Conservation (phyloP, 1,140 invertebrate species). For the Brachionus sp. region DNA sequence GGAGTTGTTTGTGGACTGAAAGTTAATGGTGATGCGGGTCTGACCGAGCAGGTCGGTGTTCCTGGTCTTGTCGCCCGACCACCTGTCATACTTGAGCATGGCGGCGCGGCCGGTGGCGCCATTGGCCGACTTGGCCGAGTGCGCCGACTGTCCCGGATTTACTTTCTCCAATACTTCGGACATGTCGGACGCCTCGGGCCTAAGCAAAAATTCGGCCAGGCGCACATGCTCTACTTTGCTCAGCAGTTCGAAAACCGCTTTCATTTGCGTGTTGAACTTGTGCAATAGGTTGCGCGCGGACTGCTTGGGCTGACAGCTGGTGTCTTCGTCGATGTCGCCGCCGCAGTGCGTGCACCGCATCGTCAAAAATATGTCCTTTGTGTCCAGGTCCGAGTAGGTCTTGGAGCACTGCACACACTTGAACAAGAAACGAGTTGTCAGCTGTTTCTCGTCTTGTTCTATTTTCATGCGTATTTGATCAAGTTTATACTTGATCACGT, state of each 20-base stretch:
- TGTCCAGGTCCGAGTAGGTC: slow-evolving; percentile 40
- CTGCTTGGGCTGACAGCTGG: neutral
- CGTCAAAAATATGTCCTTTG: slow-evolving; percentile 36
- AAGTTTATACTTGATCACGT: slow-evolving; percentile 43
- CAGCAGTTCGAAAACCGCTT: neutral
- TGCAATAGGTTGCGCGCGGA: neutral
- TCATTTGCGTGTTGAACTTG: slow-evolving; percentile 41
- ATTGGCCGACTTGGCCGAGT: neutral
- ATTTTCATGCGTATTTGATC: slow-evolving; percentile 13
- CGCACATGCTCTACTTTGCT: slow-evolving; percentile 29
- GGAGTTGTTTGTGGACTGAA: neutral
- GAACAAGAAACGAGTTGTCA: neutral
- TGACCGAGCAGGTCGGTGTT: slow-evolving; percentile 27
- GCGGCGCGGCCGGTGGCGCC: neutral
- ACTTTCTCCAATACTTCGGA: slow-evolving; percentile 1
- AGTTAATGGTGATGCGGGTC: slow-evolving; percentile 30
- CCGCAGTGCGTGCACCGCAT: slow-evolving; percentile 27
- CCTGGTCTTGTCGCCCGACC: slow-evolving; percentile 33
- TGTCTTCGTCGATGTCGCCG: slow-evolving; percentile 30
- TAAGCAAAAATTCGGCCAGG: neutral
- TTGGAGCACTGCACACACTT: slow-evolving; percentile 15
- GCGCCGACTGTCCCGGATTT: neutral
- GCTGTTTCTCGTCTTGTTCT: slow-evolving; percentile 9
- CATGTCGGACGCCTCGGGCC: slow-evolving; percentile 21
- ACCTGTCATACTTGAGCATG: neutral